Evolutionary conservation across 92 coral and sea anemone genomes (phyloP).

Genomic region (Zoanthus gigantus): DNA sequence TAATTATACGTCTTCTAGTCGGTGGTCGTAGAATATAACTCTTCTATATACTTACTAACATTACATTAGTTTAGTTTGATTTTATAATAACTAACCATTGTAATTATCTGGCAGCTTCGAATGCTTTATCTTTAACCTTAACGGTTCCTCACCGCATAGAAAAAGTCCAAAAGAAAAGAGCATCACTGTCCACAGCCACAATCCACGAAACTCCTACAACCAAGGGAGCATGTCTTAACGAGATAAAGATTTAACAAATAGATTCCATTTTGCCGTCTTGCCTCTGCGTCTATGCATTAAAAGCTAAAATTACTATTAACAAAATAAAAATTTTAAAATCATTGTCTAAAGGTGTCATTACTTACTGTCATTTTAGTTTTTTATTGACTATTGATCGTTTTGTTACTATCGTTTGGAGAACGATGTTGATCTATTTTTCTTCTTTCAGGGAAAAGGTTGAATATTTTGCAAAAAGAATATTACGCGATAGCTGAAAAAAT

Average conservation of each 20-base stretch:
- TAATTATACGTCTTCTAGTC: background rate
- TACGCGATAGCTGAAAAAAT: background rate
- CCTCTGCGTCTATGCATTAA: conserved; percentile 1
- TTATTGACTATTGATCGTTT: background rate
- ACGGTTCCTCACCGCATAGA: conserved; percentile 67
- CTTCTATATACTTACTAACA: background rate
- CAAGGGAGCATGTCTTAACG: background rate
- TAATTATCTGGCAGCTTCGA: conserved; percentile 60
- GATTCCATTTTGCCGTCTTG: background rate
- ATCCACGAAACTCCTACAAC: conserved; percentile 61
- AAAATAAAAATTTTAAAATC: background rate
- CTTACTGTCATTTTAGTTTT: background rate
- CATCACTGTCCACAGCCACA: conserved; percentile 67
- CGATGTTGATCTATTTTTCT: background rate
- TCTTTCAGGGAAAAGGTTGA: background rate
- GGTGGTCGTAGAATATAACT: background rate
- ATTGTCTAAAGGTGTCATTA: background rate
- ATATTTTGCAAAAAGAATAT: background rate
- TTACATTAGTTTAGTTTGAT: conserved; percentile 8
- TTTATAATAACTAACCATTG: conserved; percentile 30
- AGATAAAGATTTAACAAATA: conserved; percentile 12
- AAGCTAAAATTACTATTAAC: background rate
- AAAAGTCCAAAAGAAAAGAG: conserved; percentile 64
- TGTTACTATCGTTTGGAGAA: background rate
- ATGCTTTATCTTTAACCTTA: conserved; percentile 51